Percentiles rank a stretch among this genome's conserved stretches.
Evolutionary conservation across 2,797 vertebrate genomes (phyloP).

Genomic region (Hirundo rustica): DNA sequence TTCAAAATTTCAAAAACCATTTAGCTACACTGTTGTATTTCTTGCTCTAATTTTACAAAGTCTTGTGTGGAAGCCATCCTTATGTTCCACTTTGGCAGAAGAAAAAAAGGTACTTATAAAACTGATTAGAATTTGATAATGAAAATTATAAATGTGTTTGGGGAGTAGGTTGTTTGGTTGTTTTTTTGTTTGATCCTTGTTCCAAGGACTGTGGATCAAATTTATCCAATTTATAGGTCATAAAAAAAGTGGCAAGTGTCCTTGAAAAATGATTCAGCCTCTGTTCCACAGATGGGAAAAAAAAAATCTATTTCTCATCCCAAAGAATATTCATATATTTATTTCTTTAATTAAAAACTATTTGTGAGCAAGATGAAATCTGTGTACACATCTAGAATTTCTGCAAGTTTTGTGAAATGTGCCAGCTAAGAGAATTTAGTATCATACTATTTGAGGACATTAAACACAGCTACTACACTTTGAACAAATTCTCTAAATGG

Average conservation of each 20-base stretch:
- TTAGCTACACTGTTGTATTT: neutral
- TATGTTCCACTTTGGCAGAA: neutral
- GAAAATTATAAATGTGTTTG: neutral
- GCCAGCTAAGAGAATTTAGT: neutral
- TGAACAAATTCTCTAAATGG: neutral
- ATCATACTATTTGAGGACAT: neutral
- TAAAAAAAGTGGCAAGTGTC: neutral
- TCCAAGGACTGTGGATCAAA: neutral
- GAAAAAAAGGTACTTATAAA: neutral
- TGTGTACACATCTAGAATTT: neutral
- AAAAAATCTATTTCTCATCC: neutral
- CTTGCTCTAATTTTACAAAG: neutral
- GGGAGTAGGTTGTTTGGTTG: fast-evolving
- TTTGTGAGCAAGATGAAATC: neutral
- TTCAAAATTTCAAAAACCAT: neutral
- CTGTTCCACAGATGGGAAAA: neutral
- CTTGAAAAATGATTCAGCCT: neutral
- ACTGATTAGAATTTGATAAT: neutral
- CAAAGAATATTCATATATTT: neutral
- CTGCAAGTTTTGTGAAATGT: neutral
- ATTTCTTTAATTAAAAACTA: neutral
- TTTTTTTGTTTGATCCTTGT: neutral
- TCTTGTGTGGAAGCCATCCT: neutral
- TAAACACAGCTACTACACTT: neutral
- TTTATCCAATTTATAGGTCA: neutral